Evolutionary conservation across 2,888 invertebrate genomes (phyloP).

Genomic region (Trachelus iudaicus): DNA sequence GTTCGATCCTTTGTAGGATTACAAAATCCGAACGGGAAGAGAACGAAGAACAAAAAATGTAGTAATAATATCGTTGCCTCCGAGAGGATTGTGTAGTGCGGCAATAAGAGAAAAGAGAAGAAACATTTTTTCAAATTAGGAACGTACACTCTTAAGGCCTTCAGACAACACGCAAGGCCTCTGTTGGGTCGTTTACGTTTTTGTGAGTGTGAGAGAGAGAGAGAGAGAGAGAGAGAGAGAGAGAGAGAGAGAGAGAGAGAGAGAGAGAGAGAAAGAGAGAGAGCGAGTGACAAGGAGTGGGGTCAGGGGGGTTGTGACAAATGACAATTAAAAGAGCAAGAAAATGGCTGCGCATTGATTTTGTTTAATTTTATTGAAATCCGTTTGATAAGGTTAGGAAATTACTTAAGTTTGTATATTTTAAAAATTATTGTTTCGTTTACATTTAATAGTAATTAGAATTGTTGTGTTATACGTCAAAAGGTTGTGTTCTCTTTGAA

Average conservation of each 20-base stretch:
- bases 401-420: background rate
- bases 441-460: too few relatives aligned
- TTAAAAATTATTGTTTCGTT: background rate
- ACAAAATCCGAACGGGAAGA: slow-evolving; percentile 33
- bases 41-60: slow-evolving; percentile 18
- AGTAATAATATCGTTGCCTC: slow-evolving; percentile 36
- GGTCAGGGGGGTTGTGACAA: background rate
- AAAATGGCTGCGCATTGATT: background rate
- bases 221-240: too few relatives aligned
- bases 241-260: too few relatives aligned
- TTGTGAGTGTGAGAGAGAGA: background rate
- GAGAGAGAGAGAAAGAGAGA: too few relatives aligned
- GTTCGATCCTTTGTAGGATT: slow-evolving; percentile 39
- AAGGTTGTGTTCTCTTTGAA: background rate
- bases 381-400: background rate
- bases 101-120: slow-evolving; percentile 34
- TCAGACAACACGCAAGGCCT: background rate
- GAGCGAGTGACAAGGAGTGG: background rate
- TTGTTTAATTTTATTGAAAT: background rate
- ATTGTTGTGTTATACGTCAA: background rate
- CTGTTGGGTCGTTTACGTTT: background rate
- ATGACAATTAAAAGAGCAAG: background rate
- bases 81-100: slow-evolving; percentile 43
- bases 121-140: background rate
- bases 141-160: background rate